Base-by-base conservation (phyloP, 2,113 vertebrate species). In the Lamprologus sp. region DNA sequence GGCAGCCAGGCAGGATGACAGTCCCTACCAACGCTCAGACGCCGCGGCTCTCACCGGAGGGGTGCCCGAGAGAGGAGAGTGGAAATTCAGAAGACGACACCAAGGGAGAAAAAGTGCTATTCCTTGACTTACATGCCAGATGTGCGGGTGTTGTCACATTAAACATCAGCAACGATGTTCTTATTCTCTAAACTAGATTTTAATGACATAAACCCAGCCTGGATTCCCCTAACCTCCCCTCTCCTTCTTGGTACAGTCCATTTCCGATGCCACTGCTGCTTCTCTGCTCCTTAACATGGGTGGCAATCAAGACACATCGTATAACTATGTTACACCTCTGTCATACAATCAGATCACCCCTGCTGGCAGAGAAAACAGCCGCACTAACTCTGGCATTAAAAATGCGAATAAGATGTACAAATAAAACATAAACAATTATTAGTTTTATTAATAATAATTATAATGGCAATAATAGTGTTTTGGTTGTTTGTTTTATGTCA, bases 181-280 rank as follows among this genome's bases (percentile, higher is more conserved):
- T 6, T 4, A 4, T 7, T 23, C 15, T 1, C 1, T 2, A 19
- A 37, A 31, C 1, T 31, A 13, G 33, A 70, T 65, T 51, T 65
- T 11, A 12, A 26, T 21, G 2, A 7, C n/a, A 12, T n/a, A 23
- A 55, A 82, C 7, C 4, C 28, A 2, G 49, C 4, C 6, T 14
- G 15, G 47, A 26, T 14, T 88, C 42, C 42, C 33, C 17, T 9
- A 3, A 5, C 11, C 2, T 4, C 84, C 82, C 63, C 88, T 47
- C 88, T 42, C 10, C 12, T 8, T 21, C 13, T 93, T 97, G 96
- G 96, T 96, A 95, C 90, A 85, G 92, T 95, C 96, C 96, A 93
- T 88, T 96, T 96, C 94, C 95, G 91, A 94, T 89, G 49, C 84
- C 90, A 87, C 90, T 82, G 89, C 90, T 88, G 85, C 79, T 94